These are phyloP conservation scores for Pilophorus perplexus DNA, from an alignment of 2,888 invertebrate genomes.

Conservation along the genomic window DNA sequence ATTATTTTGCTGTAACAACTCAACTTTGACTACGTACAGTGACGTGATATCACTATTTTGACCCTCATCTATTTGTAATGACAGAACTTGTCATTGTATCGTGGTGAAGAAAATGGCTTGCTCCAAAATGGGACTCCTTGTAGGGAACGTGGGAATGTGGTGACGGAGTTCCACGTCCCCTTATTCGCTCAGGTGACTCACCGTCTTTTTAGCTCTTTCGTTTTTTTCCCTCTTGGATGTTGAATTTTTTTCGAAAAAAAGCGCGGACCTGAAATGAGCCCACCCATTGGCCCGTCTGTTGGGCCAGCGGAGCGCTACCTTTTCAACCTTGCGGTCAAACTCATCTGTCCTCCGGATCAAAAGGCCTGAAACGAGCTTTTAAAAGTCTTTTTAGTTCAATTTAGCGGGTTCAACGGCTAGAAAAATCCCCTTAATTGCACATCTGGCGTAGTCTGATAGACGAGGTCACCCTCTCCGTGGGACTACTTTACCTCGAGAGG, in stretches of 20 bases:
- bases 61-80: no score
- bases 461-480: slow-evolving; percentile 27
- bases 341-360: no score
- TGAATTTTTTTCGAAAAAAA: slow-evolving; percentile 1
- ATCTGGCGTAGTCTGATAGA: slow-evolving; percentile 13
- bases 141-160: not conserved
- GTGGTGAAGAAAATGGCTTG: no score
- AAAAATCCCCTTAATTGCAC: no score
- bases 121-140: not conserved
- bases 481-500: slow-evolving; percentile 16
- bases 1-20: no score
- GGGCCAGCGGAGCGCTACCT: slow-evolving; percentile 4
- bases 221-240: not conserved
- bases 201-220: not conserved
- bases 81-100: no score
- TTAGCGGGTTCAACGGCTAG: no score
- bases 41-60: no score
- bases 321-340: not conserved
- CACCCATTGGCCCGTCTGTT: not conserved
- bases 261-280: not conserved
- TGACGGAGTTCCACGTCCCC: not conserved
- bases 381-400: no score
- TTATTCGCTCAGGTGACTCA: slow-evolving; percentile 3
- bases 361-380: no score
- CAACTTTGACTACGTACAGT: no score